phyloP scores from a whole-genome alignment of 2,888 invertebrate genomes.

The Therioaphis trifolii region DNA sequence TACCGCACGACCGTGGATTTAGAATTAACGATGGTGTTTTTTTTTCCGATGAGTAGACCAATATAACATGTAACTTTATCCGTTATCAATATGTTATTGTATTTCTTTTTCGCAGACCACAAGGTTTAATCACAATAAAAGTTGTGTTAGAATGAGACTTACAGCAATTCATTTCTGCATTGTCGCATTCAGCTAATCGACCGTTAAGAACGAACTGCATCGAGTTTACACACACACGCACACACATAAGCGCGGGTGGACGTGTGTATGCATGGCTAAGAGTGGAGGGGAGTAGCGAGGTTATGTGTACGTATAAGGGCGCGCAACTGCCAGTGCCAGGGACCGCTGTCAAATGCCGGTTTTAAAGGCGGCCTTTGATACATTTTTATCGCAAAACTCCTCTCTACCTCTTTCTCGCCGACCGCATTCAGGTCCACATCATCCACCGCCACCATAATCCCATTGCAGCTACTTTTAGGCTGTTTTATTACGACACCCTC shows the following conservation, averaged over 20 bases:
- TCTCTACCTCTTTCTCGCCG: not conserved
- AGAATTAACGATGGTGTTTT: not conserved
- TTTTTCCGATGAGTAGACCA: not conserved
- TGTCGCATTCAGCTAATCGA: constrained; percentile 58
- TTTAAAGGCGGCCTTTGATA: constrained; percentile 49
- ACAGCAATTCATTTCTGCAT: constrained; percentile 42
- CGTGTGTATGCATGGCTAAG: not conserved
- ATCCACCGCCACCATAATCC: constrained; percentile 19
- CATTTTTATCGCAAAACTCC: constrained; percentile 51
- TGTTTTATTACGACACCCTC: constrained; percentile 22
- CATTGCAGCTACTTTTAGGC: constrained; percentile 24
- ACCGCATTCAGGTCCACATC: constrained; percentile 1
- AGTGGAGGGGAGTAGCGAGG: not conserved
- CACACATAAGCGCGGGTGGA: not conserved
- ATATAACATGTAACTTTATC: not conserved
- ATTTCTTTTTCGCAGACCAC: constrained; percentile 1
- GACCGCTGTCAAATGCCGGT: constrained; percentile 56
- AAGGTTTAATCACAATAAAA: constrained; percentile 35
- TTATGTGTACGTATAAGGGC: not conserved
- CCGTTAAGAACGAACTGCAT: constrained; percentile 46
- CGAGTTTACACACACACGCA: not conserved
- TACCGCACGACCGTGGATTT: not conserved
- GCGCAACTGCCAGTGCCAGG: constrained; percentile 47
- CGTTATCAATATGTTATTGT: constrained; percentile 37
- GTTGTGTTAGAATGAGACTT: constrained; percentile 15